Conservation (phyloP, 2,888 invertebrate genomes). For the Cryptocheilus praepositus region DNA sequence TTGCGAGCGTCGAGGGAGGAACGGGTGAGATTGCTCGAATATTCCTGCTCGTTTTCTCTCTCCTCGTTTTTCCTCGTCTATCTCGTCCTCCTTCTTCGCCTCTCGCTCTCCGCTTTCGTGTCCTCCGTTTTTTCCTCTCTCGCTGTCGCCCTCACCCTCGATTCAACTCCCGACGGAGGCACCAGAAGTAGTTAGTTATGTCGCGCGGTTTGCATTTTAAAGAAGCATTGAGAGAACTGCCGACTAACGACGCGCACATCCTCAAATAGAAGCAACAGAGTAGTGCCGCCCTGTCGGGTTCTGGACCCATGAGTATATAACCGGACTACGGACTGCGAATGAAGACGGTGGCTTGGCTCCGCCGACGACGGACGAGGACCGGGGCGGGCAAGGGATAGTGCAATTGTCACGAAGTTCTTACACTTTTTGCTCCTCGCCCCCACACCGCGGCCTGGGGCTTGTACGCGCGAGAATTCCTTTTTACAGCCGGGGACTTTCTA, state of each 20-base stretch:
- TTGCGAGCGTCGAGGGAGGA: no score
- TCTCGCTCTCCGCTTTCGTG: neutral
- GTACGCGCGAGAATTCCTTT: no score
- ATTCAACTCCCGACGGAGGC: constrained; percentile 30
- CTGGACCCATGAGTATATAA: neutral
- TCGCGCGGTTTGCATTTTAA: constrained; percentile 65
- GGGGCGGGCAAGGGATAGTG: no score
- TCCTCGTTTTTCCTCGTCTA: neutral
- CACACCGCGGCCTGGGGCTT: no score
- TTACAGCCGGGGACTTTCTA: no score
- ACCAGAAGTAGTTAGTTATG: constrained; percentile 64
- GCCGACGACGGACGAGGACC: no score
- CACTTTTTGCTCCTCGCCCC: no score
- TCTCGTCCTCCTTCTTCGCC: neutral
- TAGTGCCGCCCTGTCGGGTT: constrained; percentile 4
- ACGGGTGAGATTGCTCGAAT: no score
- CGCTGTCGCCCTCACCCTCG: constrained; percentile 7
- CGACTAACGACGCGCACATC: constrained; percentile 60
- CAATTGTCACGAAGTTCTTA: no score
- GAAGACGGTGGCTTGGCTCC: no score
- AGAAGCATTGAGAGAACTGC: constrained; percentile 59
- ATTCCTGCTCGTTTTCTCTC: neutral
- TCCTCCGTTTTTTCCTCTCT: neutral
- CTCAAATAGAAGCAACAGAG: constrained; percentile 47
- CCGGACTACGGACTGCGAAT: neutral